Percentiles rank a stretch among this genome's conserved stretches.
These are phyloP conservation scores for Hylaeus volcanicus DNA, from an alignment of 1,140 invertebrate species.

Conservation along the genomic window DNA sequence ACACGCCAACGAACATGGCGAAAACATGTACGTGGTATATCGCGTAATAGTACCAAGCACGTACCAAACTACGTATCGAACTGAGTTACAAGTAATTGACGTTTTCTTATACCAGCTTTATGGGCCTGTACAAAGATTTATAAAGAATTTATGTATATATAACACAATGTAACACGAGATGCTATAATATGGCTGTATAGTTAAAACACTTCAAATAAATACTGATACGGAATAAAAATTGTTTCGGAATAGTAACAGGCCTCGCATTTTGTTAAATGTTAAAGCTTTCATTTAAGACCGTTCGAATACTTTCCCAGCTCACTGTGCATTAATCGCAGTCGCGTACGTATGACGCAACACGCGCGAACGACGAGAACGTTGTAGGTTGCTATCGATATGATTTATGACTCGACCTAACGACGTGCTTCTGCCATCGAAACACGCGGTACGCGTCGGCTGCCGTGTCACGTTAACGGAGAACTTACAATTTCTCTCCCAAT, in stretches of 20 bases:
- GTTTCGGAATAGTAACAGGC: too few relatives aligned
- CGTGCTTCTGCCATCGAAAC: constrained; percentile 20
- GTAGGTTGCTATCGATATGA: constrained; percentile 43
- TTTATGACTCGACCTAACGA: constrained; percentile 46
- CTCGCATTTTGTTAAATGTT: too few relatives aligned
- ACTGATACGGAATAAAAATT: too few relatives aligned
- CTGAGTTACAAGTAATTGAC: too few relatives aligned
- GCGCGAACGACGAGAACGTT: constrained; percentile 16
- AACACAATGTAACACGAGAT: too few relatives aligned
- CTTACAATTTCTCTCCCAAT: constrained; percentile 14
- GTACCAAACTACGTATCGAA: neutral
- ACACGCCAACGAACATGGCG: neutral
- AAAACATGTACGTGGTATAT: neutral
- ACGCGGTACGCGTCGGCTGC: neutral
- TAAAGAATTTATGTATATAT: too few relatives aligned
- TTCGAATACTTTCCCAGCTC: too few relatives aligned
- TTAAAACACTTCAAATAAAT: too few relatives aligned
- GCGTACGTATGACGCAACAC: neutral
- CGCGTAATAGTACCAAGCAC: neutral
- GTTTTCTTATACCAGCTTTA: too few relatives aligned
- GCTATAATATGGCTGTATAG: too few relatives aligned
- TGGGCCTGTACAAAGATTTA: too few relatives aligned
- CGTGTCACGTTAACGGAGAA: constrained; percentile 20
- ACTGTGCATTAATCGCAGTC: constrained; percentile 1
- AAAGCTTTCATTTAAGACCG: too few relatives aligned